Base-by-base conservation (phyloP, 2,888 invertebrate species). In the Teleogryllus oceanicus region DNA sequence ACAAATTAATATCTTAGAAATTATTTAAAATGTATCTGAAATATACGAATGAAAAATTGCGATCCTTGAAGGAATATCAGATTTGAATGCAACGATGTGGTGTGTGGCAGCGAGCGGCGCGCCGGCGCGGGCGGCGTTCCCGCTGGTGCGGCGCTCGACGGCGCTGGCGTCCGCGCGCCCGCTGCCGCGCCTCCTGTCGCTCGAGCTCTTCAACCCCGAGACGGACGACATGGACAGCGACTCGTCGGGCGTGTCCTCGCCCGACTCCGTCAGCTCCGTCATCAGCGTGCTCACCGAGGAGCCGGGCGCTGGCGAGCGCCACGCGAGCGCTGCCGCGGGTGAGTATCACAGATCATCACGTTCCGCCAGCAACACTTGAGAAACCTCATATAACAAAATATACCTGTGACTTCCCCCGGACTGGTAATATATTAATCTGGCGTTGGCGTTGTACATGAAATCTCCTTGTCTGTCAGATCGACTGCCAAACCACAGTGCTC, bases 171-270 rank as follows among this genome's bases (percentile, higher is more conserved):
- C 82, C 13, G 80, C 83, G 4, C 81, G 92, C 84, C 91, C 92
- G 76, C 88, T 94, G 80, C 94, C 95, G 0, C 92, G 94, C 82
- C 87, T 96, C 20, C 89, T 95, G 85, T 93, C 94, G 1, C 87
- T 96, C 80, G 96, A 96, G 85, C 88, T 96, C 5, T 96, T 95
- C 85, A 96, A 96, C 87, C 96, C 96, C 2, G 96, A 95, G 85
- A 95, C 94, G 11, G 96, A 96, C 85, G 96, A 96, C 84, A 90
- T 95, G 86, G 96, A 96, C 86, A 96, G 95, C 84, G 96, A 96
- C 86, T 95, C 95, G 0, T 95, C 94, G 84, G 94, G 94, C 5
- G 94, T 95, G 16, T 95, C 95, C 0, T 95, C 96, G 0, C 95
- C 96, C 2, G 95, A 95, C 85, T 95, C 95, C 2, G 92, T 94